A percentile compares a stretch with the other conserved stretches of the same genome.
phyloP scores from a whole-genome alignment of 2,888 invertebrate species.

The Stenurella melanura region DNA sequence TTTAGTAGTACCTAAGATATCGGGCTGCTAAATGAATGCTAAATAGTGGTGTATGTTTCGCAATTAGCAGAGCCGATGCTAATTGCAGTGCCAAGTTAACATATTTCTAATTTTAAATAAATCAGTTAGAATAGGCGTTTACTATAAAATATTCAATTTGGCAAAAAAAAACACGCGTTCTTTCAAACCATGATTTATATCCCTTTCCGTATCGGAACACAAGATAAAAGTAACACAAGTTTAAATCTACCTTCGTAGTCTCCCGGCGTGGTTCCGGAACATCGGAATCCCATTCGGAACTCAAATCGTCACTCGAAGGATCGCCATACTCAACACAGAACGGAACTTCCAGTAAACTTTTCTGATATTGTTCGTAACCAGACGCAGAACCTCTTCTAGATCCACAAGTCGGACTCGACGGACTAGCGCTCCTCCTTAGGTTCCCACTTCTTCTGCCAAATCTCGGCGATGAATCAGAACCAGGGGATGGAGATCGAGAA shows the following conservation, averaged over 20 bases:
- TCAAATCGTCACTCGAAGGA: slow-evolving; percentile 92
- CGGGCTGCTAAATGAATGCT: too few species aligned
- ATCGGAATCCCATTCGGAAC: slow-evolving; percentile 94
- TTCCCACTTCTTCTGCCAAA: slow-evolving; percentile 63
- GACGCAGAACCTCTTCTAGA: slow-evolving; percentile 65
- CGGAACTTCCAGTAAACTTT: slow-evolving; percentile 85
- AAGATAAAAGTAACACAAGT: slow-evolving; percentile 3
- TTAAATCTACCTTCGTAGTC: slow-evolving; percentile 26
- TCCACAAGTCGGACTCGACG: slow-evolving; percentile 61
- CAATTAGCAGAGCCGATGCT: too few species aligned
- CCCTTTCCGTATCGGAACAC: background rate
- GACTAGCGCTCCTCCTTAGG: slow-evolving; percentile 63
- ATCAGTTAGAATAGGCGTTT: too few species aligned
- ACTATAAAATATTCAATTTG: too few species aligned
- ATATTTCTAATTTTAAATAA: too few species aligned
- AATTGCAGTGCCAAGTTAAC: too few species aligned
- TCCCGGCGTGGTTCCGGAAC: slow-evolving; percentile 75
- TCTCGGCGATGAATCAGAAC: slow-evolving; percentile 61
- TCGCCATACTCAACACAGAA: slow-evolving; percentile 88
- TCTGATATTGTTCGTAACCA: slow-evolving; percentile 87
- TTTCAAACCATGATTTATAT: background rate
- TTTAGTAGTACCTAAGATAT: too few species aligned
- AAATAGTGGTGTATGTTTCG: too few species aligned
- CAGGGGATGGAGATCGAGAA: slow-evolving; percentile 64
- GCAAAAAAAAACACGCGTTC: too few species aligned